These are phyloP conservation scores for Drosophila formosana DNA, from an alignment of 2,888 invertebrate species.

Conservation along the genomic window DNA sequence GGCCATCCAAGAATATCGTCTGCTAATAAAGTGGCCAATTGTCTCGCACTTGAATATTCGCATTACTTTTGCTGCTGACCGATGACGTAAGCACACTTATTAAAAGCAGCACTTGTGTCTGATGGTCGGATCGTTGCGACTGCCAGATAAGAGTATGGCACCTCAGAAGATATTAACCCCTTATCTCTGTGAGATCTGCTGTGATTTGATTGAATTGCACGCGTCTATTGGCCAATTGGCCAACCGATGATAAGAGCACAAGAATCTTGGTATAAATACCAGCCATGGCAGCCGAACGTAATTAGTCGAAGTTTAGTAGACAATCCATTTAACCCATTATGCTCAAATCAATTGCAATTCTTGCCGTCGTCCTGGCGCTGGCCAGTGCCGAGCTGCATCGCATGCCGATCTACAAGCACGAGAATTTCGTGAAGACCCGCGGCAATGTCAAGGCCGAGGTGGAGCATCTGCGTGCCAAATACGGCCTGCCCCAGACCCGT, in stretches of 20 bases:
- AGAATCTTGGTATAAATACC: slow-evolving; percentile 38
- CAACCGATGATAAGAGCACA: slow-evolving; percentile 21
- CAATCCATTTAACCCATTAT: slow-evolving; percentile 37
- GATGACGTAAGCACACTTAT: slow-evolving; percentile 19
- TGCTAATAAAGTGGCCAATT: slow-evolving; percentile 2
- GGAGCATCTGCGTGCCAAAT: slow-evolving; percentile 56
- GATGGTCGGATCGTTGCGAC: slow-evolving; percentile 17
- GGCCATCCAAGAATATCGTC: background rate
- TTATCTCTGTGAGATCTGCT: slow-evolving; percentile 38
- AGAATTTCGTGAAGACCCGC: slow-evolving; percentile 69
- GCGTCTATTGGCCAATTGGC: slow-evolving; percentile 3
- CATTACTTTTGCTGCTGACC: background rate
- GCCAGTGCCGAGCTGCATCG: slow-evolving; percentile 72
- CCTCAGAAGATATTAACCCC: slow-evolving; percentile 25
- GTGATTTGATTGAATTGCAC: slow-evolving; percentile 40
- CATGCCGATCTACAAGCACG: slow-evolving; percentile 69
- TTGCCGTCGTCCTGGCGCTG: slow-evolving; percentile 66
- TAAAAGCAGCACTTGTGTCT: slow-evolving; percentile 7
- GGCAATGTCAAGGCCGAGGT: slow-evolving; percentile 61
- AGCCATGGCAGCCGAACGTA: background rate
- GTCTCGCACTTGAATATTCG: slow-evolving; percentile 8
- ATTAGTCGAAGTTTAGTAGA: slow-evolving; percentile 61
- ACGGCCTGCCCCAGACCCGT: slow-evolving; percentile 35
- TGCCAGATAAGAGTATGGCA: slow-evolving; percentile 9
- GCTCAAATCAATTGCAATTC: slow-evolving; percentile 54